phyloP scores from a whole-genome alignment of 2,888 invertebrate species.

The Adineta ricciae region DNA sequence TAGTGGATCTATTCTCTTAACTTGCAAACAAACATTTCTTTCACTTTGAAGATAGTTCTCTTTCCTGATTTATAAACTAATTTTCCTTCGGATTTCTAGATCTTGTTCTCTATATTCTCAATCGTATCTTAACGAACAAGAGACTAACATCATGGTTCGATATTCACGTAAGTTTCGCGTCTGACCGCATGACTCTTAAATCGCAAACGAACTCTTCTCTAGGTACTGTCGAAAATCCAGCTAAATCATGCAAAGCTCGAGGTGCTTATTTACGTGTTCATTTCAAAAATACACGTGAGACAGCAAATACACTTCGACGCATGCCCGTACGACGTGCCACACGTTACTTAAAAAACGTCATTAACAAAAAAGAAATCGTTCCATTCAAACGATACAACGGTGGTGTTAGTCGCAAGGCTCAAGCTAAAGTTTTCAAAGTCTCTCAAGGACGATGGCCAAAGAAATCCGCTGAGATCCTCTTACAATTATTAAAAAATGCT shows the following conservation, averaged over 20 bases:
- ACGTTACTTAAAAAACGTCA: slow-evolving; percentile 84
- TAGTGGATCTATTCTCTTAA: not conserved
- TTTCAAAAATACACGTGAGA: slow-evolving; percentile 98
- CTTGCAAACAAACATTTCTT: not conserved
- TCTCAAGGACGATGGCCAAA: slow-evolving; percentile 98
- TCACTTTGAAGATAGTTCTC: not conserved
- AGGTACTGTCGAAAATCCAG: slow-evolving; percentile 35
- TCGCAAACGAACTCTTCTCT: not conserved
- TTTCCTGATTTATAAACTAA: not conserved
- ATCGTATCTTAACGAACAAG: not conserved
- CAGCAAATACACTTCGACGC: slow-evolving; percentile 86
- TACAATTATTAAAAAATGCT: slow-evolving; percentile 89
- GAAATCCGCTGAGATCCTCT: slow-evolving; percentile 93
- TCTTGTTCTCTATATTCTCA: not conserved
- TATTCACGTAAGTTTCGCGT: not conserved
- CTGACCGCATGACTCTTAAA: not conserved
- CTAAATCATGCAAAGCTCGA: slow-evolving; percentile 72
- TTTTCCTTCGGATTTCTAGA: not conserved
- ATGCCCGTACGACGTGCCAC: slow-evolving; percentile 87
- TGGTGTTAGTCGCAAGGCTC: slow-evolving; percentile 89
- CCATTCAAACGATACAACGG: slow-evolving; percentile 93
- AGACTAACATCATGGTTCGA: slow-evolving; percentile 14
- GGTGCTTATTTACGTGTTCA: slow-evolving; percentile 96
- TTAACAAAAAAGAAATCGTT: slow-evolving; percentile 89
- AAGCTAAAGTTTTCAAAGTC: slow-evolving; percentile 85